A percentile compares a stretch with the other conserved stretches of the same genome.
These are phyloP conservation scores for Podiceps cristatus DNA, from an alignment of 2,113 vertebrate species.

Conservation along the genomic window DNA sequence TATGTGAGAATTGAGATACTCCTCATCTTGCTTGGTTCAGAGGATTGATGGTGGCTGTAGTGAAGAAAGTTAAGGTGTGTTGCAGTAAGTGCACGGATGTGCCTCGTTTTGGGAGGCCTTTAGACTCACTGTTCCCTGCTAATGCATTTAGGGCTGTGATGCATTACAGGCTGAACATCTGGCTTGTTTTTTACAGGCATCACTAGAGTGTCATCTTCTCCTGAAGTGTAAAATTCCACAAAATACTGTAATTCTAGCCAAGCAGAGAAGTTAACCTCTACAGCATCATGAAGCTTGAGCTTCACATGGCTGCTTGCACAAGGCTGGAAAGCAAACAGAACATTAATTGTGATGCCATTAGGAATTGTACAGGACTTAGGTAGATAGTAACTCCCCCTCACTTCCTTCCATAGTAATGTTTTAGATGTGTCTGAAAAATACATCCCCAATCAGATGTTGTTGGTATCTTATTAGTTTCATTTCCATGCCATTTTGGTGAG, in stretches of 20 bases:
- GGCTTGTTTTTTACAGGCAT: conserved; percentile 20
- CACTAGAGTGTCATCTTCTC: conserved; percentile 3
- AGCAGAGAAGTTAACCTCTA: neutral
- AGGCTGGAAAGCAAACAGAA: neutral
- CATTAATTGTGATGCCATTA: neutral
- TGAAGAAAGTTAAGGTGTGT: neutral
- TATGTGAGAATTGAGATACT: neutral
- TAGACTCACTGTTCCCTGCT: neutral
- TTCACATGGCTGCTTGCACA: neutral
- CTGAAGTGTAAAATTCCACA: conserved; percentile 43
- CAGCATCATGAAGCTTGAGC: neutral
- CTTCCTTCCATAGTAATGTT: neutral
- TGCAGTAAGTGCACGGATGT: neutral
- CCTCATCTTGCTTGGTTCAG: neutral
- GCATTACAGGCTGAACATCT: neutral
- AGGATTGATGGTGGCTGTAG: neutral
- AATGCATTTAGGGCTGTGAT: neutral
- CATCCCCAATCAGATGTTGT: neutral
- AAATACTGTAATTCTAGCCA: neutral
- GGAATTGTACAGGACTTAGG: neutral
- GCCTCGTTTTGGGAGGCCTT: neutral
- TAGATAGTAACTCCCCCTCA: neutral
- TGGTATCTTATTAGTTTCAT: neutral
- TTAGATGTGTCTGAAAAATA: neutral
- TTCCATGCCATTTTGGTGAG: neutral